Percentiles rank a stretch among this genome's conserved stretches.
Evolutionary conservation across 2,888 invertebrate genomes (phyloP).

Genomic region (Leptarthrus brevirostris): DNA sequence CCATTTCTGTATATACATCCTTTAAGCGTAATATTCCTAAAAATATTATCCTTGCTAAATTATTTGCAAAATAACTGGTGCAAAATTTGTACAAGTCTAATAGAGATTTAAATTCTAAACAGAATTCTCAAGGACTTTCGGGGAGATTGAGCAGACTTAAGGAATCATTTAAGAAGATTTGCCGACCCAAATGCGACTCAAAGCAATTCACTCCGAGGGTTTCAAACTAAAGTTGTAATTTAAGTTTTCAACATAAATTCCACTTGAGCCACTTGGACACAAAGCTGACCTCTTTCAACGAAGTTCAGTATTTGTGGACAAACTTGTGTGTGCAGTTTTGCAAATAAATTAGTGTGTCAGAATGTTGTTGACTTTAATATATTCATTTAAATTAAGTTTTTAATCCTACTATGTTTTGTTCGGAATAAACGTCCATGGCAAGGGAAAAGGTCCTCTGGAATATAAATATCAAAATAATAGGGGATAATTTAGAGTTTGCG

Average conservation of each 20-base stretch:
- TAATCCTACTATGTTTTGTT: too few species aligned
- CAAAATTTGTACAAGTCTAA: not conserved
- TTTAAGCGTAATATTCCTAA: too few species aligned
- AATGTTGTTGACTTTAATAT: too few species aligned
- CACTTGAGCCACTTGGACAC: not conserved
- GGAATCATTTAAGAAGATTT: slow-evolving; percentile 37
- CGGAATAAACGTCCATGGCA: too few species aligned
- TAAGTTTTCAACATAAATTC: slow-evolving; percentile 18
- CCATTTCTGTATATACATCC: too few species aligned
- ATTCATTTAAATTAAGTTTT: too few species aligned
- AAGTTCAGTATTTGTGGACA: slow-evolving; percentile 7
- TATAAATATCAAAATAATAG: too few species aligned
- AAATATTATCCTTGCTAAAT: too few species aligned
- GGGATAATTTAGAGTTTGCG: too few species aligned
- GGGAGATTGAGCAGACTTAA: slow-evolving; percentile 7
- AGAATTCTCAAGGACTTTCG: slow-evolving; percentile 33
- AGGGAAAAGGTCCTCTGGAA: too few species aligned
- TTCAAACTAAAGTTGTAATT: slow-evolving; percentile 26
- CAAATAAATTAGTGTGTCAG: too few species aligned
- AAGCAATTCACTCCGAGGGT: not conserved
- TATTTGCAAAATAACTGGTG: too few species aligned
- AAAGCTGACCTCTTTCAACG: not conserved
- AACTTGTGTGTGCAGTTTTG: not conserved
- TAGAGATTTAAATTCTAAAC: slow-evolving; percentile 25
- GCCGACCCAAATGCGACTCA: slow-evolving; percentile 16